A percentile compares a stretch with the other conserved stretches of the same genome.
phyloP scores from a whole-genome alignment of 2,113 vertebrate genomes.

The Suncus etruscus region DNA sequence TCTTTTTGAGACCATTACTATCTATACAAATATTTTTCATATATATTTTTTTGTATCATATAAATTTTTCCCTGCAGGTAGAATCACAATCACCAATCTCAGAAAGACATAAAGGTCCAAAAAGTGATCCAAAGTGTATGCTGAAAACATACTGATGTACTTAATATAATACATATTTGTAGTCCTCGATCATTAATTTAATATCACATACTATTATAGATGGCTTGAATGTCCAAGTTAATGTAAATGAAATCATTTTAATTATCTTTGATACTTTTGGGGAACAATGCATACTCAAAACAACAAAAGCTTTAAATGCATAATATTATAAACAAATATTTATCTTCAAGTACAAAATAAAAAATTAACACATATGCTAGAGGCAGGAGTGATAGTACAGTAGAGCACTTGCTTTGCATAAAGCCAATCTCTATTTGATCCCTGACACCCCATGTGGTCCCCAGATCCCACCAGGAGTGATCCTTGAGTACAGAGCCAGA shows the following conservation, averaged over 20 bases:
- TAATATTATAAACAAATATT: neutral
- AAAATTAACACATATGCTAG: too few relatives aligned
- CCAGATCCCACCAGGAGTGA: too few relatives aligned
- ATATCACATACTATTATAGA: neutral
- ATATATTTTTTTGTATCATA: neutral
- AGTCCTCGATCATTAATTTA: too few relatives aligned
- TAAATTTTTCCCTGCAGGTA: neutral
- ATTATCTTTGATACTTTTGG: constrained; percentile 45
- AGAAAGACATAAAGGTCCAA: too few relatives aligned
- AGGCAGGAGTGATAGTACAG: too few relatives aligned
- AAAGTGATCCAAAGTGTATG: too few relatives aligned
- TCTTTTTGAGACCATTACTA: neutral
- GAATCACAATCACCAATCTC: constrained; percentile 9
- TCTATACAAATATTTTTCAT: constrained; percentile 33
- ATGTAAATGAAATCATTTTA: constrained; percentile 10
- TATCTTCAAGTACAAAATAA: neutral
- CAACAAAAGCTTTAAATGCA: constrained; percentile 13
- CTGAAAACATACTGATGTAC: too few relatives aligned
- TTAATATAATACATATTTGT: too few relatives aligned
- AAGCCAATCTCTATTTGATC: too few relatives aligned
- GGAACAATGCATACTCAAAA: neutral
- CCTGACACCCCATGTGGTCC: too few relatives aligned
- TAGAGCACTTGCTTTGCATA: too few relatives aligned
- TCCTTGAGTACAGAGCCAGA: too few relatives aligned
- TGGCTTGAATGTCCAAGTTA: neutral